Conservation (phyloP, 2,888 invertebrate genomes). For the Catotricha subobsoleta region DNA sequence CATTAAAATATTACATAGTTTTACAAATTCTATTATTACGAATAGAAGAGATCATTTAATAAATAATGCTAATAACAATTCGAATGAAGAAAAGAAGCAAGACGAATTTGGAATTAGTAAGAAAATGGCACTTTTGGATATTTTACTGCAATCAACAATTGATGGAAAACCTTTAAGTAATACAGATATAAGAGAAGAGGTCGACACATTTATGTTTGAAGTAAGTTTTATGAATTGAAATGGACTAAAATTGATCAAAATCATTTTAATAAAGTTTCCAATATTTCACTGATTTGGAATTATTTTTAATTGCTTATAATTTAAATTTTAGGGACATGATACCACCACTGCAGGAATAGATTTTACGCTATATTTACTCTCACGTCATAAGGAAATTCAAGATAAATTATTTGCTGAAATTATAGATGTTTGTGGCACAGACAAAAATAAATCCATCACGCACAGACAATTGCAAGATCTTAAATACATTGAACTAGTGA, state of each 20-base stretch:
- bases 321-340: slow-evolving; percentile 28
- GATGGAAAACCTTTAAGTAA: slow-evolving; percentile 39
- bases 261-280: slow-evolving; percentile 1
- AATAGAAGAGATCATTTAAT: slow-evolving; percentile 16
- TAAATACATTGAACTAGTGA: slow-evolving; percentile 26
- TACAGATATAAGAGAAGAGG: slow-evolving; percentile 45
- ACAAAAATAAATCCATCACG: slow-evolving; percentile 20
- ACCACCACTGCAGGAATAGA: slow-evolving; percentile 34
- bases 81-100: slow-evolving; percentile 12
- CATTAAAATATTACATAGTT: slow-evolving; percentile 31
- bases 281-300: not conserved
- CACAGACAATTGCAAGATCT: slow-evolving; percentile 19
- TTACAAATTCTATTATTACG: slow-evolving; percentile 33
- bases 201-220: slow-evolving; percentile 58
- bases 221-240: slow-evolving; percentile 20
- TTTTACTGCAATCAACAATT: slow-evolving; percentile 40
- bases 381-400: slow-evolving; percentile 31
- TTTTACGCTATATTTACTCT: slow-evolving; percentile 33
- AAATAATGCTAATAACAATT: slow-evolving; percentile 2
- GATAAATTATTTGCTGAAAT: slow-evolving; percentile 31
- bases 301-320: not conserved
- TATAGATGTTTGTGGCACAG: slow-evolving; percentile 24
- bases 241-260: not conserved
- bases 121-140: slow-evolving; percentile 48
- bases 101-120: slow-evolving; percentile 35